Evolutionary conservation across 2,113 vertebrate species (phyloP).

Genomic region (Sebastes fasciatus): DNA sequence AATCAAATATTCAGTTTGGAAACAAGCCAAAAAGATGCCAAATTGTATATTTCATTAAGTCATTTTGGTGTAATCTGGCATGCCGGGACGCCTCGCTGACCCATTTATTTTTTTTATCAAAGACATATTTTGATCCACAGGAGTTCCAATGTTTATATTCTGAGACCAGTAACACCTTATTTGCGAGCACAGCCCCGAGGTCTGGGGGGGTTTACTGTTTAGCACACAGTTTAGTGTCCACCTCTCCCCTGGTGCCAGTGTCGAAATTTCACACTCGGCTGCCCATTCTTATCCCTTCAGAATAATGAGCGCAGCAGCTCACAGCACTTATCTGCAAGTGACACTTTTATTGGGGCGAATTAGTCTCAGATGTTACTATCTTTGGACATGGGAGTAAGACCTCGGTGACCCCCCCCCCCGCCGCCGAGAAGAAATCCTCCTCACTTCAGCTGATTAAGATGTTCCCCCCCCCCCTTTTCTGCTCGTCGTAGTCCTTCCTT

Average conservation of each 20-base stretch:
- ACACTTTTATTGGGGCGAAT: constrained; percentile 66
- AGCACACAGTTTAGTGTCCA: constrained; percentile 14
- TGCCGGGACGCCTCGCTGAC: too few species aligned
- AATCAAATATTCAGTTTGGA: background rate
- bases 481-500: constrained; percentile 40
- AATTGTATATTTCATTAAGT: too few species aligned
- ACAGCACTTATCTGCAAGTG: constrained; percentile 60
- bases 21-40: background rate
- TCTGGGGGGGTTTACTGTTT: constrained; percentile 5
- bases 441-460: constrained; percentile 51
- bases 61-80: too few species aligned
- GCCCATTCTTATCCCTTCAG: constrained; percentile 38
- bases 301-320: constrained; percentile 63
- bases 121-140: too few species aligned
- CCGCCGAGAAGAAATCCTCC: constrained; percentile 18
- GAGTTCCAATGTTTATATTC: too few species aligned
- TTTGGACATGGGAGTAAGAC: constrained; percentile 43
- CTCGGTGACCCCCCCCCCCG: constrained; percentile 29
- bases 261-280: constrained; percentile 57
- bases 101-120: too few species aligned
- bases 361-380: constrained; percentile 61
- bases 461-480: constrained; percentile 22
- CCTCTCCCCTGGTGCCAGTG: constrained; percentile 34
- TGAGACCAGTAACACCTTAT: constrained; percentile 11
- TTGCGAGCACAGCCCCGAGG: background rate